A percentile compares a stretch with the other conserved stretches of the same genome.
Evolutionary conservation across 2,888 invertebrate genomes (phyloP).

Genomic region (Drosophila austrosaltans): DNA sequence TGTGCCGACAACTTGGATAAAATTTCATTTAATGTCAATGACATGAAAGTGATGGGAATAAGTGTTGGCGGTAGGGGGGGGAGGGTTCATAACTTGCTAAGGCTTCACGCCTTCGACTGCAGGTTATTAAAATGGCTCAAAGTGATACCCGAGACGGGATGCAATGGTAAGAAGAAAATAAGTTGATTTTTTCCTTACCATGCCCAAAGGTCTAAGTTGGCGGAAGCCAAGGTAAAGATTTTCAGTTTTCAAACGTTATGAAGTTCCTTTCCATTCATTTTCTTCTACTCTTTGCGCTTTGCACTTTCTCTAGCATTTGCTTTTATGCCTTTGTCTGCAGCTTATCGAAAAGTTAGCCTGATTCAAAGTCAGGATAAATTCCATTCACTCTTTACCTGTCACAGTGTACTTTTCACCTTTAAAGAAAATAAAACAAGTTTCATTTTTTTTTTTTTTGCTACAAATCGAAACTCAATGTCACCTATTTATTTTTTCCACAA

Average conservation of each 20-base stretch:
- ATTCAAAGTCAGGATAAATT: conserved; percentile 50
- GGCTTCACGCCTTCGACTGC: conserved; percentile 54
- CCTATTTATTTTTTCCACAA: conserved; percentile 21
- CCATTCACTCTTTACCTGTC: conserved; percentile 50
- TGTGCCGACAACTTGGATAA: conserved; percentile 50
- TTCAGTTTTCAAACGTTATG: conserved; percentile 49
- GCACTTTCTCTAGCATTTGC: conserved; percentile 16
- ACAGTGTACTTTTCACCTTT: conserved; percentile 35
- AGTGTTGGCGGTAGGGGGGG: not conserved
- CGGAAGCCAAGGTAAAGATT: conserved; percentile 52
- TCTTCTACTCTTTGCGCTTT: conserved; percentile 12
- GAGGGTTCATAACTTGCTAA: conserved; percentile 69
- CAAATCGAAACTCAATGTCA: conserved; percentile 78
- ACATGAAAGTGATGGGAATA: conserved; percentile 45
- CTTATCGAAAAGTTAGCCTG: conserved; percentile 74
- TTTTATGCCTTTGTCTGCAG: conserved; percentile 58
- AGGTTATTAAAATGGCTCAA: conserved; percentile 72
- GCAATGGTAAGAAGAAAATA: conserved; percentile 4
- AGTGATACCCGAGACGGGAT: conserved; percentile 65
- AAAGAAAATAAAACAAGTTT: conserved; percentile 54
- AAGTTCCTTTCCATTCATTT: conserved; percentile 73
- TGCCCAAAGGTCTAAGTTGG: conserved; percentile 33
- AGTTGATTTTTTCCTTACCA: conserved; percentile 10
- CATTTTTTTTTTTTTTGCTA: conserved; percentile 30
- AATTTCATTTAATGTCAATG: conserved; percentile 63